phyloP scores from a whole-genome alignment of 2,113 vertebrate species.

The Willisornis vidua region DNA sequence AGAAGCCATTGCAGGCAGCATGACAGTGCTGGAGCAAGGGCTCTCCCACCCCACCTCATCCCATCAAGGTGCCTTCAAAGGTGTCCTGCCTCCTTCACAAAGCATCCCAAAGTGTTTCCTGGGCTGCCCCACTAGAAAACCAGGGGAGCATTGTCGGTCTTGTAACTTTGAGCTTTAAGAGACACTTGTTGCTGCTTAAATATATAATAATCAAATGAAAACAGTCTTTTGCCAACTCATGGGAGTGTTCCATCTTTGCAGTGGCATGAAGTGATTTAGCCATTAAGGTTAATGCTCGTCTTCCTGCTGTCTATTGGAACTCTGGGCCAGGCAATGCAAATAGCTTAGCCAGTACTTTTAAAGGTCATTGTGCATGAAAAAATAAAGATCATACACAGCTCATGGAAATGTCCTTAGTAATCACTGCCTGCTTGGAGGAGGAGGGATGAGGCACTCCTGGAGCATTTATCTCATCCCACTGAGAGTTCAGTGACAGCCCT shows the following conservation, averaged over 20 bases:
- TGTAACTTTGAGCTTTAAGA: neutral
- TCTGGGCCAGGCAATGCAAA: conserved; percentile 75
- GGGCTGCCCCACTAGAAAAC: neutral
- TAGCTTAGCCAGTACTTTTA: conserved; percentile 81
- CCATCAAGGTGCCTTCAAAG: neutral
- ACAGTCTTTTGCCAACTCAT: neutral
- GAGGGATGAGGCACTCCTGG: neutral
- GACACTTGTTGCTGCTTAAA: conserved; percentile 10
- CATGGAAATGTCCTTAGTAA: conserved; percentile 73
- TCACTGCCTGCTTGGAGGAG: conserved; percentile 54
- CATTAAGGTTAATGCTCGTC: conserved; percentile 79
- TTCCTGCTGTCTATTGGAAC: conserved; percentile 71
- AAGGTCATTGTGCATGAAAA: conserved; percentile 75
- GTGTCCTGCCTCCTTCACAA: neutral
- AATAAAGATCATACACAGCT: conserved; percentile 60
- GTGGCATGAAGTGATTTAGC: conserved; percentile 73
- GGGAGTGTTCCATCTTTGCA: conserved; percentile 46
- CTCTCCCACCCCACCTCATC: neutral
- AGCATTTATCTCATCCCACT: conserved; percentile 28
- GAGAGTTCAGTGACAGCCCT: neutral
- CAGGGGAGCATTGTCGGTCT: neutral
- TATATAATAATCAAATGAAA: conserved; percentile 16
- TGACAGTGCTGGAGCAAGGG: neutral
- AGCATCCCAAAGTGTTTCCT: neutral
- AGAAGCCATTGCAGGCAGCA: fast-evolving